Evolutionary conservation across 2,888 invertebrate genomes (phyloP), one percentile per base, ranked within the genome.

Genomic region (Drosophila falleni): DNA sequence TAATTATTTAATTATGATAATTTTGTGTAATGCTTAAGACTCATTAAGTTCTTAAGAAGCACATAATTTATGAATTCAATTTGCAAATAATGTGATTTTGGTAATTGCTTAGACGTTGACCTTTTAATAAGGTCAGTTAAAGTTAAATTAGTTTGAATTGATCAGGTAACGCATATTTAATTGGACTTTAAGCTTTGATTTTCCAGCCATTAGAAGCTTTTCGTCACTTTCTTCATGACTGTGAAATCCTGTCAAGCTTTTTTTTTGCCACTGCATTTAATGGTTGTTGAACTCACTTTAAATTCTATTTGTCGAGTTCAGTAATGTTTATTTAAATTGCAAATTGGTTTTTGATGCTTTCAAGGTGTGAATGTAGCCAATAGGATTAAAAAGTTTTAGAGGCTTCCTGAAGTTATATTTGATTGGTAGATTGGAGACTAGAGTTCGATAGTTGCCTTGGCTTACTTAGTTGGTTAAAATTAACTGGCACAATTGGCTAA

Each of bases 401-500:
- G 26, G 0, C 26, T 44, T 6, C 23, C 13, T 1, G 1, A 49
- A 31, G 15, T 5, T 13, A 49, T 13, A 49, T 54, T 41, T 31
- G 16, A 54, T 54, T 2, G 16, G 13, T 29, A 8, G n/a, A 19
- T 53, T 23, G 1, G 29, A 13, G 13, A 13, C 46, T 46, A 46
- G 1, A 46, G n/a, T 11, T 19, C 16, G 16, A 16, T 31, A 16
- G 49, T 16, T 13, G 33, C 11, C 16, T 35, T 51, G 46, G 55
- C 53, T 41, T 42, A 56, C 56, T 64, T 60, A 61, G 68, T 64
- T 69, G 19, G 62, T 64, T 64, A 64, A 68, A 46, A 47, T 29
- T 77, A 83, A 84, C 78, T 78, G 62, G 85, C 78, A 84, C 87
- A 78, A 31, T 55, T 31, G 55, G 65, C 67, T 39, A 44, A 66